Evolutionary conservation across 2,888 invertebrate genomes (phyloP).

Genomic region (Slavum lentiscoides): DNA sequence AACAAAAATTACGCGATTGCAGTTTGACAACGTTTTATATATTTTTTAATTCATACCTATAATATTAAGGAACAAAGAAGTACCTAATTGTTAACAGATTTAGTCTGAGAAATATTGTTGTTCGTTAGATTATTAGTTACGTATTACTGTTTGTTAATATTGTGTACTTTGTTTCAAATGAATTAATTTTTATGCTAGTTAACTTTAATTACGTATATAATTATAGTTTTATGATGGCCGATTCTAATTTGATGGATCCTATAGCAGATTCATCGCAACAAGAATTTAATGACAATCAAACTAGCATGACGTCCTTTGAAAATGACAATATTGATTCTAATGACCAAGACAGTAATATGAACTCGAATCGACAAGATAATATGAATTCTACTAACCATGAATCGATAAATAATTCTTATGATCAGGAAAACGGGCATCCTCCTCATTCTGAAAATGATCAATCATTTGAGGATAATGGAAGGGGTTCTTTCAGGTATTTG

Average conservation of each 20-base stretch:
- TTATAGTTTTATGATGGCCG: conserved; percentile 24
- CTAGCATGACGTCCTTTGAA: conserved; percentile 43
- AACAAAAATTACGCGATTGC: too few relatives aligned
- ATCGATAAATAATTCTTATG: conserved; percentile 12
- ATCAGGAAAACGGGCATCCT: conserved; percentile 40
- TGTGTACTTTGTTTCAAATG: too few relatives aligned
- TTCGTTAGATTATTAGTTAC: too few relatives aligned
- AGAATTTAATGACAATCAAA: conserved; percentile 47
- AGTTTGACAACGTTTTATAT: too few relatives aligned
- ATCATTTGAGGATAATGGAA: conserved; percentile 43
- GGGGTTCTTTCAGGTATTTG: conserved; percentile 39
- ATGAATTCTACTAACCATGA: conserved; percentile 43
- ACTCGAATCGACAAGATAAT: conserved; percentile 48
- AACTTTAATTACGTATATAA: not conserved
- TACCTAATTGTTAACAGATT: too few relatives aligned
- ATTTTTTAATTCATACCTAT: too few relatives aligned
- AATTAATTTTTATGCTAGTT: too few relatives aligned
- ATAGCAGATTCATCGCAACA: conserved; percentile 47
- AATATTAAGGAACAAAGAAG: too few relatives aligned
- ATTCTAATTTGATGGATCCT: conserved; percentile 48
- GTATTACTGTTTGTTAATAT: too few relatives aligned
- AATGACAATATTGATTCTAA: conserved; percentile 51
- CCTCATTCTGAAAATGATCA: conserved; percentile 34
- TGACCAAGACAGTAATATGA: conserved; percentile 51
- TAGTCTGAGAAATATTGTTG: too few relatives aligned